Base-by-base conservation (phyloP, 1,140 invertebrate genomes). In the Teleopsis dalmanni region DNA sequence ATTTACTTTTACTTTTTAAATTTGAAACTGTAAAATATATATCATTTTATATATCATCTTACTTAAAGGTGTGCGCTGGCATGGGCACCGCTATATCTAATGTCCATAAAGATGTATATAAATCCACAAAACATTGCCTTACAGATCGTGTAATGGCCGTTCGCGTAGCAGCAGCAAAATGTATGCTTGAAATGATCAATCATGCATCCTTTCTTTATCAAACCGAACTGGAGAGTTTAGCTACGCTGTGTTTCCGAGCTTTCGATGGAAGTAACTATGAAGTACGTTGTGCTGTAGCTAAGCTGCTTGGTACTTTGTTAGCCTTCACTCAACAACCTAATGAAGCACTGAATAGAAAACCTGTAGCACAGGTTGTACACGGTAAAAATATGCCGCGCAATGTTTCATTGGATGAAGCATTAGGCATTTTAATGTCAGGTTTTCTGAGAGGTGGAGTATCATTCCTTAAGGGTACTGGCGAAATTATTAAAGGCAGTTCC, bases 201-300 rank as follows among this genome's bases (percentile, higher is more conserved):
- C 84, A 93, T 67, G 86, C 88, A 2, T 79, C 83, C 29, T 93
- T 94, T 71, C 75, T 95, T 36, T 91, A 91, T 65, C 90, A 88
- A 9, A 82, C 82, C 3, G 94, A 97, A 72, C 74, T 96, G 48
- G 93, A 97, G 69, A 92, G 83, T 57, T 76, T 95, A 37, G 83
- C 88, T 7, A 88, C 90, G 7, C 71, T 95, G 6, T 95, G 91
- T 68, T 91, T 95, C 58, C 80, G 93, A 50, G 83, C 91, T 34
- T 85, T 97, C 52, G 93, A 97, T 69, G 89, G 88, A 3, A 93
- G 92, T 6, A 95, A 91, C 73, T 96, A 95, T 73, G 91, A 97
- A 75, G 90, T 93, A 3, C 76, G 94, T 58, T 92, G 91, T 73
- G 80, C 89, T 3, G 86, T 98, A 34, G 91, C 95, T 4, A 87